A percentile compares a stretch with the other conserved stretches of the same genome.
Evolutionary conservation across 2,888 invertebrate species (phyloP).

Genomic region (Rhamnusium bicolor): DNA sequence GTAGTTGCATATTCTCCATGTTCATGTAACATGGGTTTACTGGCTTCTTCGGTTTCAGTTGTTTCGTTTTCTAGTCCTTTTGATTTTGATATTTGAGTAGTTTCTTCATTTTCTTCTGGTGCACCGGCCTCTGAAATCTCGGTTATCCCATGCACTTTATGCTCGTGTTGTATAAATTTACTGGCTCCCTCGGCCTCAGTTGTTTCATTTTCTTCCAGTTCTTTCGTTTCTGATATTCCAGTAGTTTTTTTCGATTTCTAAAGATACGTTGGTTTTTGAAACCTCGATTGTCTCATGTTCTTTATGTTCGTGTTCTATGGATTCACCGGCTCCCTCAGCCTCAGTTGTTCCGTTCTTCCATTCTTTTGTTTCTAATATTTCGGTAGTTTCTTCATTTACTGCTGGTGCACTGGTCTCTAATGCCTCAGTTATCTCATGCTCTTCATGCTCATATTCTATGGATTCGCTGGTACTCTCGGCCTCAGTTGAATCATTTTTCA

Average conservation of each 20-base stretch:
- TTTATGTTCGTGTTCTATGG: not conserved
- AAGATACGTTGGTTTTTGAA: not conserved
- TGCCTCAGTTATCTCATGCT: too few species aligned
- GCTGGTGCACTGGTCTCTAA: not conserved
- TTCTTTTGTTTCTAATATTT: not conserved
- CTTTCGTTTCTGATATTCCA: not conserved
- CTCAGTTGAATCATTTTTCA: too few species aligned
- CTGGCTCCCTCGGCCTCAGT: not conserved
- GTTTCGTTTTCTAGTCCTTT: not conserved
- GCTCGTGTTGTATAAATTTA: not conserved
- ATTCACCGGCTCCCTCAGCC: too few species aligned
- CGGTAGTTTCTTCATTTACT: not conserved
- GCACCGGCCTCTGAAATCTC: not conserved
- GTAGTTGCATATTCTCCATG: too few species aligned
- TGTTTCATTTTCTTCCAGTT: not conserved
- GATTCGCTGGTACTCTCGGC: too few species aligned
- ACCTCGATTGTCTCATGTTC: not conserved
- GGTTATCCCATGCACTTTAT: not conserved
- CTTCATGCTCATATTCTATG: too few species aligned
- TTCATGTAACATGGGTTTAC: not conserved
- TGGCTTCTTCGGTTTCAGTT: not conserved
- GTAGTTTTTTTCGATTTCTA: not conserved
- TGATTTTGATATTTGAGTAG: not conserved
- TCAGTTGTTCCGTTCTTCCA: not conserved
- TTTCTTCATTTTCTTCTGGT: not conserved